A percentile compares a stretch with the other conserved stretches of the same genome.
Evolutionary conservation across 2,797 vertebrate species (phyloP).

Genomic region (Hippopotamyrus pictus): DNA sequence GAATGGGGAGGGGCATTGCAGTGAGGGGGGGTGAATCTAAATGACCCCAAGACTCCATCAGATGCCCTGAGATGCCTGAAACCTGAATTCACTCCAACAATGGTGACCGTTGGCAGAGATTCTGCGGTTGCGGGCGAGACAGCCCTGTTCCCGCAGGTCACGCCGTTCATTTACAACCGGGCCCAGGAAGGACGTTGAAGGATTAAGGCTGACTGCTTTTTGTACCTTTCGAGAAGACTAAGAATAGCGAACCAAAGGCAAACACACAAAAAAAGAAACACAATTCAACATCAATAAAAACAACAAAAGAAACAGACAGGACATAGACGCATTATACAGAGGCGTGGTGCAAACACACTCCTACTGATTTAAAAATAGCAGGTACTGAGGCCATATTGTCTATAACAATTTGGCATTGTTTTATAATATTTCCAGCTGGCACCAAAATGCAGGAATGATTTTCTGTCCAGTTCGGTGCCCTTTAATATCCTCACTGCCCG

Average conservation of each 20-base stretch:
- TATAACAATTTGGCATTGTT: neutral
- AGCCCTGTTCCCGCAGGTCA: neutral
- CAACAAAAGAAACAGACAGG: neutral
- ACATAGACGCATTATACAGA: neutral
- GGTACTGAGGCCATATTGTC: neutral
- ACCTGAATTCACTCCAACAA: neutral
- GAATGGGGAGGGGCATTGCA: neutral
- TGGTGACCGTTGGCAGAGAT: neutral
- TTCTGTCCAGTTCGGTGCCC: slow-evolving; percentile 24
- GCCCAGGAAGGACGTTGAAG: neutral
- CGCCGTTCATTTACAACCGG: neutral
- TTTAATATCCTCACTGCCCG: slow-evolving; percentile 39
- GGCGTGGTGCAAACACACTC: neutral
- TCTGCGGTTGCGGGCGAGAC: neutral
- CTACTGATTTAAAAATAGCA: neutral
- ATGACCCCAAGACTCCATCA: neutral
- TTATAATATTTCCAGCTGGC: neutral
- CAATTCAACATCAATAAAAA: neutral
- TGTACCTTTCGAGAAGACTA: neutral
- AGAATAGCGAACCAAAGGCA: neutral
- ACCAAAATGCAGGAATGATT: neutral
- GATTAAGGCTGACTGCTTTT: neutral
- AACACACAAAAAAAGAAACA: neutral
- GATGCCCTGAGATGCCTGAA: neutral
- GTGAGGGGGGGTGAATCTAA: neutral